Evolutionary conservation across 30 jellyfish, hydroid and myxozoan species (phyloP).

Genomic region (Turritopsis rubra): DNA sequence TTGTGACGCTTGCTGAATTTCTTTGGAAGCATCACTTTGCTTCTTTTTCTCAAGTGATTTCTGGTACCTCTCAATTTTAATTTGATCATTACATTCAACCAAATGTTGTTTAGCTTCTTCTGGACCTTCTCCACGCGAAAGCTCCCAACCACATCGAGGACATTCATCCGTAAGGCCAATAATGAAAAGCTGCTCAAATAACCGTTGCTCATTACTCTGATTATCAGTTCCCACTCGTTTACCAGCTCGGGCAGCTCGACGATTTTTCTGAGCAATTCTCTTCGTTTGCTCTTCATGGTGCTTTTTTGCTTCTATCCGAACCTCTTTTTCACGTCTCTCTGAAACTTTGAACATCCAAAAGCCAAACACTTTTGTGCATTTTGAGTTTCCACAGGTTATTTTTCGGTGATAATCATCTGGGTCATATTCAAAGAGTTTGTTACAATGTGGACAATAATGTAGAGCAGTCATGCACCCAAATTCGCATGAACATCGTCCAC

Average conservation of each 20-base stretch:
- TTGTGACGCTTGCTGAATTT: constrained; percentile 4
- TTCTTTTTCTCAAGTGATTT: neutral
- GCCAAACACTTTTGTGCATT: constrained; percentile 30
- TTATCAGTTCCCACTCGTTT: constrained; percentile 5
- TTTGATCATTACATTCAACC: constrained; percentile 15
- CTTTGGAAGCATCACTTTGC: neutral
- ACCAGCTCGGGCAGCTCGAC: constrained; percentile 43
- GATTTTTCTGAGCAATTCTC: constrained; percentile 30
- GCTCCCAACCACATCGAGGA: constrained; percentile 50
- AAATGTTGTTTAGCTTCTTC: constrained; percentile 33
- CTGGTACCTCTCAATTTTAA: neutral
- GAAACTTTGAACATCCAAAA: constrained; percentile 48
- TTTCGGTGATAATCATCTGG: constrained; percentile 50
- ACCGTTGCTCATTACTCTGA: constrained; percentile 5
- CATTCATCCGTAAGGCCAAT: constrained; percentile 25
- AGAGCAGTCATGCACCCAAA: constrained; percentile 45
- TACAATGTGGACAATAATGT: constrained; percentile 39
- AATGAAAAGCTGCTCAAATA: constrained; percentile 30
- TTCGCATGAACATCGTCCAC: constrained; percentile 40
- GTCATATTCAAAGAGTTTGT: constrained; percentile 27
- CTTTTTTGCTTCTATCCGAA: constrained; percentile 25
- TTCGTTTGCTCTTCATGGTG: constrained; percentile 21
- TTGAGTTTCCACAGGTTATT: constrained; percentile 31
- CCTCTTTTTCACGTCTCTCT: constrained; percentile 38
- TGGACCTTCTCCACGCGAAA: constrained; percentile 17